phyloP scores from a whole-genome alignment of 2,113 vertebrate genomes.

The Macquaria australasica region DNA sequence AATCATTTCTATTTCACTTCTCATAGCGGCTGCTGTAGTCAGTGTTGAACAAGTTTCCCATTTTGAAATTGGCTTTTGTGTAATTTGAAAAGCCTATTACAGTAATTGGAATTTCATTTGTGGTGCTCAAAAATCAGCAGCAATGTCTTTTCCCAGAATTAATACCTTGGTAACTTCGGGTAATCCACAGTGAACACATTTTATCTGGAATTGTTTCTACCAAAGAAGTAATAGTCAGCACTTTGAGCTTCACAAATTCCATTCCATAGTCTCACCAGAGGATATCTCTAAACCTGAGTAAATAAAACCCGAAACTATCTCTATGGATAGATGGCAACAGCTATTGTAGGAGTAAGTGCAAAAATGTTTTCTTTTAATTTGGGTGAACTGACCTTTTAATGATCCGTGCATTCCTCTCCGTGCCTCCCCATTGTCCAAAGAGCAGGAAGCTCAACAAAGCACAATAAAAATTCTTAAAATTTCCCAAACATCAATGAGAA shows the following conservation, averaged over 20 bases:
- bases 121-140: not conserved
- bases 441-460: constrained; percentile 44
- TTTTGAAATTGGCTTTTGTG: constrained; percentile 9
- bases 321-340: not conserved
- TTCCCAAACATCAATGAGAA: constrained; percentile 62
- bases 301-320: not conserved
- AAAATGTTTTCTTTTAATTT: constrained; percentile 44
- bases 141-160: not conserved
- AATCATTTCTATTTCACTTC: not conserved
- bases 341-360: not conserved
- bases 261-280: not conserved
- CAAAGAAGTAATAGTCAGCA: not conserved
- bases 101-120: not conserved
- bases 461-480: constrained; percentile 70
- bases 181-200: not conserved
- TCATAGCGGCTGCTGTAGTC: not conserved
- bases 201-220: not conserved
- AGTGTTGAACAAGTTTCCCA: not conserved
- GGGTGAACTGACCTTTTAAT: constrained; percentile 36
- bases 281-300: not conserved
- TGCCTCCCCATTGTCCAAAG: constrained; percentile 43
- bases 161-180: not conserved
- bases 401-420: constrained; percentile 50
- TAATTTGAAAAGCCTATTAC: not conserved
- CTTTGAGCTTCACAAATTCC: not conserved